These are phyloP conservation scores for Lutraria lutraria DNA, from an alignment of 2,888 invertebrate genomes.

Conservation along the genomic window DNA sequence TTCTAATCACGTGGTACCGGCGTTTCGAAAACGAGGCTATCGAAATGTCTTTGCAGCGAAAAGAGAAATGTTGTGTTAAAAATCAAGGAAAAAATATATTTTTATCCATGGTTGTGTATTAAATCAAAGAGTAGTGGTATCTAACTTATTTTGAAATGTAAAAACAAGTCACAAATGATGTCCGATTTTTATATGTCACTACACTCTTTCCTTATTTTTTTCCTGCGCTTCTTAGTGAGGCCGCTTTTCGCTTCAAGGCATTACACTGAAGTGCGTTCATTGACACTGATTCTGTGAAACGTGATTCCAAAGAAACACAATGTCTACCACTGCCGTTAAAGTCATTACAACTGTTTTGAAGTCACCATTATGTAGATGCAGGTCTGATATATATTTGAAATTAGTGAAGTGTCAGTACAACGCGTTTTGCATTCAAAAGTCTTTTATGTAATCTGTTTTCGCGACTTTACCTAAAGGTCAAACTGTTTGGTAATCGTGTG, in stretches of 20 bases:
- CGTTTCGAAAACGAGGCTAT: constrained; percentile 72
- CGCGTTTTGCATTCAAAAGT: background rate
- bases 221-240: no score
- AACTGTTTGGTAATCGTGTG: background rate
- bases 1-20: constrained; percentile 79
- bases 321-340: constrained; percentile 30
- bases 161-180: no score
- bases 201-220: background rate
- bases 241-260: background rate
- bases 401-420: background rate
- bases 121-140: no score
- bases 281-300: constrained; percentile 4
- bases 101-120: no score
- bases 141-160: no score
- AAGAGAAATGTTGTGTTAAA: background rate
- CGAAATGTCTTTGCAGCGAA: constrained; percentile 1
- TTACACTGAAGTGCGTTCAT: background rate
- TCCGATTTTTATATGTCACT: background rate
- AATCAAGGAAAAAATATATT: no score
- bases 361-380: constrained; percentile 55
- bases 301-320: constrained; percentile 19
- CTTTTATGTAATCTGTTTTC: constrained; percentile 25
- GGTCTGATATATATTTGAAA: constrained; percentile 22
- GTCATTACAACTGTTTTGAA: constrained; percentile 26
- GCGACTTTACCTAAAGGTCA: constrained; percentile 47